phyloP scores from a whole-genome alignment of 2,797 vertebrate species.

The Chaunax sp. region DNA sequence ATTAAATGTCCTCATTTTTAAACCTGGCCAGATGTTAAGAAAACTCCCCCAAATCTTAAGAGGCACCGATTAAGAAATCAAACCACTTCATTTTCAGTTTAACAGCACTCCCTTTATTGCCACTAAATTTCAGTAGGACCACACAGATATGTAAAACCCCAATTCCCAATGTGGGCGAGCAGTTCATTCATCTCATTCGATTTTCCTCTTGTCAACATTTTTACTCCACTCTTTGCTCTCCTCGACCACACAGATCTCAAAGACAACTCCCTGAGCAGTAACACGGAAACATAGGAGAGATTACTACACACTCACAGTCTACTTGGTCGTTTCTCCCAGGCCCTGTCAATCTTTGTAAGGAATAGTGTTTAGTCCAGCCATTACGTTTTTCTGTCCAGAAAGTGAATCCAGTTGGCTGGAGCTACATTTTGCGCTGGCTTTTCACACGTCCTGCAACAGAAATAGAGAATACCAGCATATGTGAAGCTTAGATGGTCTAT shows the following conservation, averaged over 20 bases:
- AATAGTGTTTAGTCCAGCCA: background rate
- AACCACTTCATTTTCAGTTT: slow-evolving; percentile 49
- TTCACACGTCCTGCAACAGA: no score
- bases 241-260: slow-evolving; percentile 45
- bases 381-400: background rate
- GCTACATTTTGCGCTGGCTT: slow-evolving; percentile 7
- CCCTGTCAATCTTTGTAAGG: background rate
- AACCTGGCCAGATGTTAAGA: slow-evolving; percentile 22
- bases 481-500: background rate
- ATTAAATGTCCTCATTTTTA: slow-evolving; percentile 24
- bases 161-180: slow-evolving; percentile 39
- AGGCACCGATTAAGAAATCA: slow-evolving; percentile 39
- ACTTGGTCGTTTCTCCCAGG: slow-evolving; percentile 7
- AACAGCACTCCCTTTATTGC: slow-evolving; percentile 58
- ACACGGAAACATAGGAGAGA: slow-evolving; percentile 21
- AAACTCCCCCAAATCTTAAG: slow-evolving; percentile 35
- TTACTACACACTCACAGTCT: slow-evolving; percentile 37
- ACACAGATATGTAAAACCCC: slow-evolving; percentile 63
- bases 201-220: slow-evolving; percentile 59
- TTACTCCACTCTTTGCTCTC: slow-evolving; percentile 47
- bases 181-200: background rate
- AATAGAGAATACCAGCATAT: background rate
- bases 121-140: slow-evolving; percentile 67
- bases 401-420: background rate
- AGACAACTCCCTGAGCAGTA: slow-evolving; percentile 34